Base-by-base conservation (phyloP, 1,140 invertebrate species). In the Probaryconus sp. region DNA sequence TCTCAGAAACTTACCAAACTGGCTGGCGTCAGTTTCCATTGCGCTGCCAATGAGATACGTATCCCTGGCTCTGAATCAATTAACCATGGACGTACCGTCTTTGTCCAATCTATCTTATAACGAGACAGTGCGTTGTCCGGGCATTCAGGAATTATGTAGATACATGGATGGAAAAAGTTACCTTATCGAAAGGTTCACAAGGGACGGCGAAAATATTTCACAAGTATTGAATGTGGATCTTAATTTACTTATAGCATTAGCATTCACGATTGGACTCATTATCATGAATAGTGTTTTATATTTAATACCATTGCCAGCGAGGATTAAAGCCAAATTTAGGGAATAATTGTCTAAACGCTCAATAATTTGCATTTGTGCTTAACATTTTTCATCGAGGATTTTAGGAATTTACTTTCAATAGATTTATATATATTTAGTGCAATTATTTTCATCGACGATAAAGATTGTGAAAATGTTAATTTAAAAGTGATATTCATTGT, bases 321-420 rank as follows among this genome's bases (percentile, higher is more conserved):
- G 93, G 81, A 89, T 97, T 3, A 96, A 95, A 83, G 92, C 93
- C 14, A 98, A 98, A 87, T 98, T 97, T 86, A 91, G 95, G 80
- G 95, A 95, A 82, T 94, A 86, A 90, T 37, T 65, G 7, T 42
- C 9, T 16, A 43, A 24, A 7, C 3, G 7, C 7, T 24, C 21
- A 24, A 3, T 24, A 4, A 3, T 24, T 24, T 24, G 3, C 17
- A 1, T 53, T 31, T 31, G 30, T 31, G 2, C 3, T 24, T 7
- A 4, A 4, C 21, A 24, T 24, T 24, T n/a, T n/a, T n/a, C n/a
- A n/a, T n/a, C n/a, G n/a, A n/a, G n/a, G n/a, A n/a, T n/a, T n/a
- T n/a, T n/a, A n/a, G n/a, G n/a, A n/a, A n/a, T n/a, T n/a, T n/a
- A n/a, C n/a, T n/a, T n/a, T n/a, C n/a, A n/a, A n/a, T n/a, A n/a